A percentile compares a stretch with the other conserved stretches of the same genome.
phyloP scores from a whole-genome alignment of 37 sponge, comb jelly and placozoan genomes.

The Agelas oroides region DNA sequence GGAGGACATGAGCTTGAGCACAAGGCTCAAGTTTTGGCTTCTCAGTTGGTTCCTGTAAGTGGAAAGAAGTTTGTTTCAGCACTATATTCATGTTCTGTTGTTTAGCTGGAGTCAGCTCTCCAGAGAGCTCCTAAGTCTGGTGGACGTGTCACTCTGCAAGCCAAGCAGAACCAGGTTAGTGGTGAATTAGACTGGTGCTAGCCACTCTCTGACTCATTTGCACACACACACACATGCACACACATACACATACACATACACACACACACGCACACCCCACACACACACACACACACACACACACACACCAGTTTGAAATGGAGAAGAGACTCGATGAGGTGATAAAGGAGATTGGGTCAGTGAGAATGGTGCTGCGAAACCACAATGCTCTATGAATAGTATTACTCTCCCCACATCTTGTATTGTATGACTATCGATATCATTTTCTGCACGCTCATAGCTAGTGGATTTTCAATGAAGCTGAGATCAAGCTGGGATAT shows the following conservation, averaged over 20 bases:
- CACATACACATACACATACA: neutral
- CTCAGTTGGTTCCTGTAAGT: no score
- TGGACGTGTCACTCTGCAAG: neutral
- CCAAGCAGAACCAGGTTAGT: slow-evolving; percentile 48
- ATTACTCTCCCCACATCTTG: no score
- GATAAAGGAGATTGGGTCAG: slow-evolving; percentile 57
- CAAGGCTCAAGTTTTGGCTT: no score
- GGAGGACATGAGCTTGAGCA: no score
- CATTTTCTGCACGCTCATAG: no score
- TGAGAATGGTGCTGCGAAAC: slow-evolving; percentile 48
- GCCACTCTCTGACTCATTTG: no score
- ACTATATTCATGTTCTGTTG: neutral
- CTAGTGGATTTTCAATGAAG: no score
- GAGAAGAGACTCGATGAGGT: slow-evolving; percentile 58
- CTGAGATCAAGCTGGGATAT: no score
- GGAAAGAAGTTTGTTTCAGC: no score
- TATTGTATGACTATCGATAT: no score
- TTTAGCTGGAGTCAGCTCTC: slow-evolving; percentile 47
- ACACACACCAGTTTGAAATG: slow-evolving; percentile 42
- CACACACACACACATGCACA: no score
- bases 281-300: slow-evolving; percentile 32
- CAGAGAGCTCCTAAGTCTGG: slow-evolving; percentile 38
- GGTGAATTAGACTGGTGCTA: no score
- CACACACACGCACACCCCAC: slow-evolving; percentile 13
- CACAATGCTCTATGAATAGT: slow-evolving; percentile 30